Conservation (phyloP, 2,113 vertebrate genomes). For the Phyllostomus discolor region DNA sequence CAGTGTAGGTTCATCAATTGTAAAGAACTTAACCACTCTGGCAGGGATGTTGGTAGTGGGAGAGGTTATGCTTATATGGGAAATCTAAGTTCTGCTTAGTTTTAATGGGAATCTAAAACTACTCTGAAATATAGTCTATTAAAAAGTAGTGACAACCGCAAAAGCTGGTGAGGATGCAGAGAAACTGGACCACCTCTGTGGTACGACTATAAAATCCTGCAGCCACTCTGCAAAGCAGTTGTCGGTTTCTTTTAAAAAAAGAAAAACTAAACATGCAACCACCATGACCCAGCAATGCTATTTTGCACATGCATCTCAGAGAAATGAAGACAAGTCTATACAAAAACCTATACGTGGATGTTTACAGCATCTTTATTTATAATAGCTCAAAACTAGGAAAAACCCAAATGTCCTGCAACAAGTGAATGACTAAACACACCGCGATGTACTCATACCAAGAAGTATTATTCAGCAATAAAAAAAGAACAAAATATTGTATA, state of each 20-base stretch:
- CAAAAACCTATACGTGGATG: neutral
- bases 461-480: neutral
- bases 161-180: neutral
- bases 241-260: neutral
- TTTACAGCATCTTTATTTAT: neutral
- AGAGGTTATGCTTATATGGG: neutral
- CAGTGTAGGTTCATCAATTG: neutral
- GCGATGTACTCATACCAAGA: neutral
- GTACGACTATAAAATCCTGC: neutral
- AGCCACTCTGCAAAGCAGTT: neutral
- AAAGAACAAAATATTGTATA: neutral
- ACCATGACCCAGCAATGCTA: neutral
- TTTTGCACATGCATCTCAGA: neutral
- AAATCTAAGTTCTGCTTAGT: neutral
- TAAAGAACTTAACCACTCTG: neutral
- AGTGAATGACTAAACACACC: neutral
- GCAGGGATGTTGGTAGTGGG: neutral
- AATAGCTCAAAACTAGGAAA: neutral
- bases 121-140: neutral
- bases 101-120: neutral
- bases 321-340: neutral
- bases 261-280: neutral
- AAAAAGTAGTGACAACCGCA: neutral
- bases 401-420: neutral
- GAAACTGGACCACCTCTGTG: neutral